Conservation (phyloP, 2,797 vertebrate genomes). For the Philypnodon macrostomus region DNA sequence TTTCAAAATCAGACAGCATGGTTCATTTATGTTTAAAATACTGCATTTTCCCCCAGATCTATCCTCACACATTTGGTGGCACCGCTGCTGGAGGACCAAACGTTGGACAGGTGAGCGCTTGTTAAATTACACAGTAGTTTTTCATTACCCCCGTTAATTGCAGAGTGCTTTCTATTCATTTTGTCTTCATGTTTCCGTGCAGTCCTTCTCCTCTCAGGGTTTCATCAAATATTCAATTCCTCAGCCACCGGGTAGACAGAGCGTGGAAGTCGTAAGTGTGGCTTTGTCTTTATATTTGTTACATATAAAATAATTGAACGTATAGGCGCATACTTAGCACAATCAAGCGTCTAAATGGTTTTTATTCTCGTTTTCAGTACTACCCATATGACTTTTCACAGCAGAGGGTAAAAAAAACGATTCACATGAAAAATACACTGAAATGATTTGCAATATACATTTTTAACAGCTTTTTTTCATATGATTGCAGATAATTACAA, state of each 20-base stretch:
- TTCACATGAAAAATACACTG: background rate
- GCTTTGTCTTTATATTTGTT: background rate
- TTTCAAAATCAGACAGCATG: background rate
- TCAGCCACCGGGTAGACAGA: constrained; percentile 77
- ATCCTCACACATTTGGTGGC: constrained; percentile 57
- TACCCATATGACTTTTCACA: constrained; percentile 76
- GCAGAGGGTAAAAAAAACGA: constrained; percentile 61
- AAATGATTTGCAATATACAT: background rate
- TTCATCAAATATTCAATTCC: constrained; percentile 79
- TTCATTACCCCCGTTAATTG: background rate
- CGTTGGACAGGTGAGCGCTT: constrained; percentile 52
- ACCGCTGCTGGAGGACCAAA: constrained; percentile 42
- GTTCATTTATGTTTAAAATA: background rate
- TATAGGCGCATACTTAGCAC: no score
- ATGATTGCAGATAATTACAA: constrained; percentile 65
- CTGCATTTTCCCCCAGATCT: constrained; percentile 50
- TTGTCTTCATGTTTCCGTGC: constrained; percentile 8
- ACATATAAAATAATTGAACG: background rate
- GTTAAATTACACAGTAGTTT: constrained; percentile 23
- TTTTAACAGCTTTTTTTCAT: constrained; percentile 2
- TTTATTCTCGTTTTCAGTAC: constrained; percentile 57
- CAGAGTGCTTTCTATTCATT: background rate
- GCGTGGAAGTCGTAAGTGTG: constrained; percentile 77
- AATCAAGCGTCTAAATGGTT: no score
- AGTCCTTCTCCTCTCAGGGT: constrained; percentile 61